Evolutionary conservation across 2,797 vertebrate species (phyloP), one percentile per base, ranked within the genome.

Genomic region (Oreochromis mossambicus): DNA sequence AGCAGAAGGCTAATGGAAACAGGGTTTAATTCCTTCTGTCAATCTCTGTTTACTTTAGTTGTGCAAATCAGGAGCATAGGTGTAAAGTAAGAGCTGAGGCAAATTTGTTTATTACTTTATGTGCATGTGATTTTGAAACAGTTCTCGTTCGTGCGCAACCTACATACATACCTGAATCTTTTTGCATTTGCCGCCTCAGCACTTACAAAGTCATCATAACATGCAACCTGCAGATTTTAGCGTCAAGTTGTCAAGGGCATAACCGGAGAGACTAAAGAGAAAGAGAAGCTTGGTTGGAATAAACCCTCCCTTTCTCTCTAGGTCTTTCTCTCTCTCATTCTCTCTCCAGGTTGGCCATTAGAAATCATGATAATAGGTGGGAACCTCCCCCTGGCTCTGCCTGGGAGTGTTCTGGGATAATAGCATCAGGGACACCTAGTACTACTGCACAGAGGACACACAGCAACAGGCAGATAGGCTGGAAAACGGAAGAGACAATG

Each of bases 381-480:
- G 94, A 93, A 92, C 93, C 95, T 94, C 93, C 95, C 94, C 92
- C 92, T n/a, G 68, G 89, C 89, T 89, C 84, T 90, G 93, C 91
- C 94, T 95, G 95, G 95, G 95, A 95, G 94, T 92, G 95, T 94
- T 94, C 91, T 91, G 90, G 92, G 93, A 94, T 95, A 95, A 95
- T 95, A 95, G 90, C 93, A 94, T 93, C 93, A 94, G 94, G 92
- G 94, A 94, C 94, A 94, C 93, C 91, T 93, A 91, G 94, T 93
- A 91, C 91, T 92, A 95, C 94, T 93, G 90, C 83, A 91, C 87
- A 92, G 91, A 94, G 89, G 92, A 95, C 89, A 94, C 84, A 92
- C 84, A 89, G 93, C 82, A 88, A 88, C 89, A 87, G 90, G 76
- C 83, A 94, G 85, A 87, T 88, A 86, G 84, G 84, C 85, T 90